Percentiles rank a stretch among this genome's conserved stretches.
These are phyloP conservation scores for Alectoris magna DNA, from an alignment of 2,797 vertebrate species.

Conservation along the genomic window DNA sequence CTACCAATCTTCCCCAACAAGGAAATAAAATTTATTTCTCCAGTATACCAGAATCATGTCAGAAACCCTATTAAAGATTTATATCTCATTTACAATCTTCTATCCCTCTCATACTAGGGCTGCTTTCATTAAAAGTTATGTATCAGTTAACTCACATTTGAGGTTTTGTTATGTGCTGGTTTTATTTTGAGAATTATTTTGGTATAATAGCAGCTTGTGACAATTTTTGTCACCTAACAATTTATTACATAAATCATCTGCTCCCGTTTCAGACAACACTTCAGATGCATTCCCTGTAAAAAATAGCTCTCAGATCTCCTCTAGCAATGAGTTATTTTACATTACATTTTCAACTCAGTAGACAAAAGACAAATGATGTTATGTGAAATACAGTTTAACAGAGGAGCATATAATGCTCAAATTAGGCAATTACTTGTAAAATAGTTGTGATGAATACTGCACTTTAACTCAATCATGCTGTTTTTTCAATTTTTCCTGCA, in stretches of 20 bases:
- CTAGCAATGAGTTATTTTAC: not conserved
- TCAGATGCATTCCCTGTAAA: not conserved
- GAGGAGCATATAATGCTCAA: not conserved
- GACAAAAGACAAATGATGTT: not conserved
- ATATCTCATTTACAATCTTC: not conserved
- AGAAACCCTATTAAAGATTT: not conserved
- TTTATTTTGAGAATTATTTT: not conserved
- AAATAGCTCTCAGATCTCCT: not conserved
- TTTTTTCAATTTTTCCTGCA: not conserved
- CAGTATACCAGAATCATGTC: rapidly evolving
- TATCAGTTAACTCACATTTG: not conserved
- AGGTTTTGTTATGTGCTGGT: not conserved
- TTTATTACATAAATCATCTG: not conserved
- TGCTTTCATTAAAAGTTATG: not conserved
- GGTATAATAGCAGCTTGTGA: not conserved
- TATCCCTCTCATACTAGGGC: not conserved
- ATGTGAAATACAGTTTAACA: not conserved
- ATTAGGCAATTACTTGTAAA: not conserved
- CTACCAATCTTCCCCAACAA: not conserved
- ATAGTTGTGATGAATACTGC: not conserved
- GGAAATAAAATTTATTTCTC: not conserved
- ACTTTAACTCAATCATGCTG: not conserved
- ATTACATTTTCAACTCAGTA: not conserved
- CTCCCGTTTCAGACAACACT: not conserved
- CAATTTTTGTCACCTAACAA: not conserved